These are phyloP conservation scores for Sphenodon punctatus DNA, from an alignment of 2,797 vertebrate species.

Conservation along the genomic window DNA sequence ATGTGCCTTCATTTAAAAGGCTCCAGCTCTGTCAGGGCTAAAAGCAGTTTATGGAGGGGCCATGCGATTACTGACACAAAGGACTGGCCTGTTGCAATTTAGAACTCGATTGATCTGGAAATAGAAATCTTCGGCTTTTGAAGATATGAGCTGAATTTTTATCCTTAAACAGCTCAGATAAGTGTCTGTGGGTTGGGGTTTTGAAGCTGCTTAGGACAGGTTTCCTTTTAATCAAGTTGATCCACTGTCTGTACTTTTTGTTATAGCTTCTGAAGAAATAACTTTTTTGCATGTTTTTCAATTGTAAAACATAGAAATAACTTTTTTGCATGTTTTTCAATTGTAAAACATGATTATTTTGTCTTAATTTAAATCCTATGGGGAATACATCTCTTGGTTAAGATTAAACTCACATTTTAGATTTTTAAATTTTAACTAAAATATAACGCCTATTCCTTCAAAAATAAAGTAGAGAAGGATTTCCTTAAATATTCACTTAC, in stretches of 20 bases:
- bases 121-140: conserved; percentile 5
- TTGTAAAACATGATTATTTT: too few species aligned
- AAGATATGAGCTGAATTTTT: conserved; percentile 1
- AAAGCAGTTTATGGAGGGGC: not conserved
- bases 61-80: not conserved
- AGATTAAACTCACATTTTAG: too few species aligned
- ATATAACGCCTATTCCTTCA: too few species aligned
- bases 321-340: too few species aligned
- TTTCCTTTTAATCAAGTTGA: not conserved
- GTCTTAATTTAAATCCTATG: too few species aligned
- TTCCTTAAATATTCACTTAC: too few species aligned
- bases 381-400: too few species aligned
- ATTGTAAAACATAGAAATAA: too few species aligned
- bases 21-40: not conserved
- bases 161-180: not conserved
- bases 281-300: too few species aligned
- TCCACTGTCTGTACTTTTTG: not conserved
- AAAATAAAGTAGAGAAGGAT: too few species aligned
- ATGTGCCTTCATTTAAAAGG: not conserved
- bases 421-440: too few species aligned
- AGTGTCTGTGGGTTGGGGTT: not conserved
- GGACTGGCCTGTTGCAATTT: not conserved
- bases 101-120: conserved; percentile 18
- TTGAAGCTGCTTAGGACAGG: not conserved
- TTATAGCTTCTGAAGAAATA: too few species aligned